These are phyloP conservation scores for Pelusios castaneus DNA, from an alignment of 2,113 vertebrate genomes.

Conservation along the genomic window DNA sequence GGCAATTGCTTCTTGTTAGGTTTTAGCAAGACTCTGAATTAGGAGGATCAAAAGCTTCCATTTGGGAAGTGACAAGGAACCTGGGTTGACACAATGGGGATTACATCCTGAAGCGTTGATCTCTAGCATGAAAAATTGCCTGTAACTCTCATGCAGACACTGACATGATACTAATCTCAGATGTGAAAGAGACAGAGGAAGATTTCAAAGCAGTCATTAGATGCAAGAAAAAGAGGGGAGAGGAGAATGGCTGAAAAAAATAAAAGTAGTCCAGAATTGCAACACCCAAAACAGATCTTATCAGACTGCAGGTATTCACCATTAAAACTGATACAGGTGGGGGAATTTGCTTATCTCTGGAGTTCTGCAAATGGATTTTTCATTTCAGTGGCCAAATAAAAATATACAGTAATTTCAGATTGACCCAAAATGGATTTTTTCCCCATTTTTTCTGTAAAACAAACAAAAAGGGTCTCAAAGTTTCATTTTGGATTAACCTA, in stretches of 20 bases:
- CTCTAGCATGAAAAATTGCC: neutral
- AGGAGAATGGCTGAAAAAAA: neutral
- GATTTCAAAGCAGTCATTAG: neutral
- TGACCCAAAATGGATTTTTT: too few species aligned
- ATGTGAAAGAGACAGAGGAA: fast-evolving
- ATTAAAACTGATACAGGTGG: fast-evolving
- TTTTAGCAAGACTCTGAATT: neutral
- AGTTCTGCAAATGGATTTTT: neutral
- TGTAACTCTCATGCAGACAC: neutral
- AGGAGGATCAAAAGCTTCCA: constrained; percentile 25
- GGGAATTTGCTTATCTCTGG: neutral
- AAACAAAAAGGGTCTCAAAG: neutral
- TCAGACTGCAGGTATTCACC: neutral
- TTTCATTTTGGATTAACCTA: neutral
- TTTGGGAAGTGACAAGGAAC: neutral
- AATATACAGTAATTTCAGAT: too few species aligned
- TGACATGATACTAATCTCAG: neutral
- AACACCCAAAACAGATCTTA: neutral
- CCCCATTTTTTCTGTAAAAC: too few species aligned
- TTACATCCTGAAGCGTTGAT: neutral
- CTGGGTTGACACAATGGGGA: neutral
- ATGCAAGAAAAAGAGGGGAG: neutral
- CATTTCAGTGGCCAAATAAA: neutral
- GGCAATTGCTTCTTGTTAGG: neutral
- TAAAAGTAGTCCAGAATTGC: neutral